Evolutionary conservation across 2,113 vertebrate species (phyloP).

Genomic region (Heterocephalus glaber): DNA sequence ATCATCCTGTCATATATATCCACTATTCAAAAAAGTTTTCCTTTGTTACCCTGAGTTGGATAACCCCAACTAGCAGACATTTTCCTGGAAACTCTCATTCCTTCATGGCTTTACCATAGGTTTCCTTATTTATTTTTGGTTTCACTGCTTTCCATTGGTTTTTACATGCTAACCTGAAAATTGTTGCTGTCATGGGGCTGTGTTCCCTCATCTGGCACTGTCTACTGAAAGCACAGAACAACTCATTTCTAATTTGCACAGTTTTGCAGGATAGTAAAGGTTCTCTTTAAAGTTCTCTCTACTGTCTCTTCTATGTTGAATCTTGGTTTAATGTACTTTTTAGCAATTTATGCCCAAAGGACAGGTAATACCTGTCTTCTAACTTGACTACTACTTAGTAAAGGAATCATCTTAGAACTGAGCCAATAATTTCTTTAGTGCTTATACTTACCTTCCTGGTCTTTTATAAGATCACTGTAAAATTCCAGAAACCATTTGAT

Average conservation of each 20-base stretch:
- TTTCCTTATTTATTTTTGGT: not conserved
- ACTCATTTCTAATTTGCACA: not conserved
- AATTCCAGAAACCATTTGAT: not conserved
- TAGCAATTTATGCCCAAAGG: not conserved
- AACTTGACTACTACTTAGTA: not conserved
- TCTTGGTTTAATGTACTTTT: not conserved
- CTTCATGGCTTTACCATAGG: not conserved
- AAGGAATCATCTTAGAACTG: not conserved
- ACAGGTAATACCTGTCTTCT: not conserved
- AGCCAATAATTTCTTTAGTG: not conserved
- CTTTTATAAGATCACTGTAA: not conserved
- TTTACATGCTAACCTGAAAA: not conserved
- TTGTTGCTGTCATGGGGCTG: not conserved
- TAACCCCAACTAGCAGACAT: not conserved
- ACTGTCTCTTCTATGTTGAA: not conserved
- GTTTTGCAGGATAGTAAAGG: not conserved
- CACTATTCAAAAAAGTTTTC: not conserved
- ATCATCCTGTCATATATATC: not conserved
- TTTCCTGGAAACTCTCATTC: not conserved
- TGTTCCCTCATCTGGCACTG: not conserved
- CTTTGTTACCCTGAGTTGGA: not conserved
- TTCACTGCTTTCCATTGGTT: not conserved
- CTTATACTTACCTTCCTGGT: not conserved
- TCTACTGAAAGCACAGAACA: not conserved
- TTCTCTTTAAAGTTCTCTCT: not conserved